These are phyloP conservation scores for Argyra leucocephala DNA, from an alignment of 2,888 invertebrate genomes.

Conservation along the genomic window DNA sequence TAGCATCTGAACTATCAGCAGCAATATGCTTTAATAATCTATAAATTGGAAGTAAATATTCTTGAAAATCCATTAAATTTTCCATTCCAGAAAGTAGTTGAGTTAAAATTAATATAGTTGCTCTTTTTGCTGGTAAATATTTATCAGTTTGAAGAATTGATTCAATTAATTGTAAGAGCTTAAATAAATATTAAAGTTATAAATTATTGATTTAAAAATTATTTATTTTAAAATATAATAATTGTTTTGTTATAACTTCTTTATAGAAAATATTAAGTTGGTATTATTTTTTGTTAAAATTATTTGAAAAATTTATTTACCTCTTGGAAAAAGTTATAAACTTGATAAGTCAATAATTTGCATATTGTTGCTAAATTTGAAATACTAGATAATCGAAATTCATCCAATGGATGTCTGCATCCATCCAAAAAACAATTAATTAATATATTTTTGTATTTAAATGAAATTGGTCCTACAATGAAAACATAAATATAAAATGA, in stretches of 20 bases:
- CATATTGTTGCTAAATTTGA: slow-evolving; percentile 40
- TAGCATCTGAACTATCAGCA: slow-evolving; percentile 33
- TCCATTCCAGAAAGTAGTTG: slow-evolving; percentile 39
- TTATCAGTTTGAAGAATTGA: slow-evolving; percentile 32
- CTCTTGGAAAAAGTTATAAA: slow-evolving; percentile 41
- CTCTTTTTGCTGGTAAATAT: slow-evolving; percentile 40
- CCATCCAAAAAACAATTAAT: slow-evolving; percentile 39
- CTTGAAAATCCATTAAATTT: slow-evolving; percentile 37
- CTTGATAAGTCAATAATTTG: slow-evolving; percentile 37
- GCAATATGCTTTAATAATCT: slow-evolving; percentile 32
- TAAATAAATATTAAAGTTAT: slow-evolving; percentile 9
- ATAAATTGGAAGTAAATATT: slow-evolving; percentile 40
- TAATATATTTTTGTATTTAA: slow-evolving; percentile 36
- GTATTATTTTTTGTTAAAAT: neutral
- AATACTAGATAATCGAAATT: slow-evolving; percentile 39
- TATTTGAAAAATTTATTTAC: slow-evolving; percentile 22
- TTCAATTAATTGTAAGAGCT: slow-evolving; percentile 31
- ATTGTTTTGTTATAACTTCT: neutral
- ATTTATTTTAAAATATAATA: neutral
- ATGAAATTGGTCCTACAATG: slow-evolving; percentile 34
- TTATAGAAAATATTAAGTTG: neutral
- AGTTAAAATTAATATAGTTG: slow-evolving; percentile 36
- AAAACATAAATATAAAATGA: neutral
- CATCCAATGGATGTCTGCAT: slow-evolving; percentile 31
- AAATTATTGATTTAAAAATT: neutral